phyloP scores from a whole-genome alignment of 2,888 invertebrate species.

The Brachyptera risi region DNA sequence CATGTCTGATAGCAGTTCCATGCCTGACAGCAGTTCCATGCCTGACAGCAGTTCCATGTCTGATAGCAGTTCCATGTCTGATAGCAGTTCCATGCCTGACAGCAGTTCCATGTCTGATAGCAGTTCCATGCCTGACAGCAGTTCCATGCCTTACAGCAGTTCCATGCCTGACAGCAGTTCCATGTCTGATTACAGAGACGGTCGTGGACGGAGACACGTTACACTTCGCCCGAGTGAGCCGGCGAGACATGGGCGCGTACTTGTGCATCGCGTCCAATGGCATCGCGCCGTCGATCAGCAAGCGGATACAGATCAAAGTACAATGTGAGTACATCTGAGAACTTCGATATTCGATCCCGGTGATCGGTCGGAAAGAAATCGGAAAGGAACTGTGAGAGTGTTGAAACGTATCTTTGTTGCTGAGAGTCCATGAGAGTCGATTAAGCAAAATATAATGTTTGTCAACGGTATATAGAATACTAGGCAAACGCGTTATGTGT shows the following conservation, averaged over 20 bases:
- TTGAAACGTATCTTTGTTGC: too few relatives aligned
- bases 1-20: too few relatives aligned
- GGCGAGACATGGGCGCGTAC: conserved; percentile 90
- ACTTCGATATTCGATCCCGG: too few relatives aligned
- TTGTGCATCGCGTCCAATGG: conserved; percentile 91
- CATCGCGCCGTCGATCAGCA: conserved; percentile 86
- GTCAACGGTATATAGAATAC: too few relatives aligned
- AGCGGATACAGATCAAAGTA: conserved; percentile 74
- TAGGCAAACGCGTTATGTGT: too few relatives aligned
- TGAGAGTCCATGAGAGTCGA: too few relatives aligned
- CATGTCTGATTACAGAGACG: conserved; percentile 61
- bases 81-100: too few relatives aligned
- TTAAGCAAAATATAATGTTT: too few relatives aligned
- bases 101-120: conserved; percentile 40
- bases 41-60: conserved; percentile 35
- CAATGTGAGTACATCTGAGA: conserved; percentile 63
- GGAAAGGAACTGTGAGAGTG: too few relatives aligned
- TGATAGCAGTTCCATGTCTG: too few relatives aligned
- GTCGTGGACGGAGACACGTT: conserved; percentile 84
- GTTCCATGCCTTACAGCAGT: conserved; percentile 51
- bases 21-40: conserved; percentile 10
- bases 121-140: too few relatives aligned
- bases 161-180: conserved; percentile 30
- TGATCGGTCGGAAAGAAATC: too few relatives aligned
- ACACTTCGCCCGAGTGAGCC: conserved; percentile 81